phyloP scores from a whole-genome alignment of 1,140 invertebrate genomes.

The Camponotus pennsylvanicus region DNA sequence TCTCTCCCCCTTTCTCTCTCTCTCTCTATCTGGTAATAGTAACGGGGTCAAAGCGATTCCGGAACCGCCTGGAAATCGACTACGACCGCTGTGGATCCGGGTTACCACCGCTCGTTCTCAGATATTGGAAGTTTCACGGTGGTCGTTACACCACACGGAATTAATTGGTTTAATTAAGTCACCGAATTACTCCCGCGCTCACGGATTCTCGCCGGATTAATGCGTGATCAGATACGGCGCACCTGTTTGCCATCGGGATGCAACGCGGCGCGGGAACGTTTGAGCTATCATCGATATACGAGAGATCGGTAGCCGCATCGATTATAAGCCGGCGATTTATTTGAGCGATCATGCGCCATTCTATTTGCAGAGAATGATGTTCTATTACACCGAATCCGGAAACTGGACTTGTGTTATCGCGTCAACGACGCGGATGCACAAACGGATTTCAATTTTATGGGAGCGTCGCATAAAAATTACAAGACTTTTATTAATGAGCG shows the following conservation, averaged over 20 bases:
- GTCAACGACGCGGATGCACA: neutral
- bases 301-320: conserved; percentile 50
- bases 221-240: conserved; percentile 64
- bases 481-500: conserved; percentile 39
- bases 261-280: conserved; percentile 29
- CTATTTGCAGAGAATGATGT: conserved; percentile 30
- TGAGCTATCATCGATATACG: neutral
- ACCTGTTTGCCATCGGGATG: conserved; percentile 55
- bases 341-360: conserved; percentile 48
- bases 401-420: neutral
- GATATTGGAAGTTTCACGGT: conserved; percentile 65
- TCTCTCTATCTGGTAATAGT: conserved; percentile 59
- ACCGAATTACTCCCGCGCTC: conserved; percentile 66
- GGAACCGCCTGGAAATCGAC: conserved; percentile 44
- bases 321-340: conserved; percentile 64
- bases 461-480: neutral
- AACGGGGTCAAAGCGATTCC: conserved; percentile 54
- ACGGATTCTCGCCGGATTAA: conserved; percentile 66
- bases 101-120: conserved; percentile 54
- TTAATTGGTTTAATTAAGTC: conserved; percentile 76
- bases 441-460: neutral
- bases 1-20: neutral
- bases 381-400: neutral
- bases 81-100: conserved; percentile 24
- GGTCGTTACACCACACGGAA: conserved; percentile 60